Conservation (phyloP, 2,888 invertebrate species). For the Platycnemis pennipes region DNA sequence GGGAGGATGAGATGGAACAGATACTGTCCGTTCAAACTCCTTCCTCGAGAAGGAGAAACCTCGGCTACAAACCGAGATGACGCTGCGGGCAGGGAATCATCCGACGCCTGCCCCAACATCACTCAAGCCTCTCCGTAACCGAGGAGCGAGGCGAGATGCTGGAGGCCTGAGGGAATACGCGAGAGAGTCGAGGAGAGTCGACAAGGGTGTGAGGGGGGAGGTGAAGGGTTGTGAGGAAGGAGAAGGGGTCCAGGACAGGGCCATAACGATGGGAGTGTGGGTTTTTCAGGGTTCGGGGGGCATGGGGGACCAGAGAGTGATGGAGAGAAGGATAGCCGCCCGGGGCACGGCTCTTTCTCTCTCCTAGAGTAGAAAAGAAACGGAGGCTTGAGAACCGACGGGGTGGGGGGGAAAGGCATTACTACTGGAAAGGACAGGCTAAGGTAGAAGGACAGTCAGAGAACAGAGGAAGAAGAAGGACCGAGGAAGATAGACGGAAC, state of each 20-base stretch:
- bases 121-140: not conserved
- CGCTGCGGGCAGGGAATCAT: slow-evolving; percentile 30
- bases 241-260: not conserved
- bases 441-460: not conserved
- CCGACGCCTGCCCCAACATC: not conserved
- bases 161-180: not conserved
- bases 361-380: not conserved
- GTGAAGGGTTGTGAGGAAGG: not conserved
- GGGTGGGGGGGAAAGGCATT: not conserved
- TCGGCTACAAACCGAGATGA: slow-evolving; percentile 9
- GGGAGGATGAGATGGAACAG: not conserved
- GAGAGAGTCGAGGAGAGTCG: not conserved
- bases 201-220: not conserved
- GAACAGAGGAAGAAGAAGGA: not conserved
- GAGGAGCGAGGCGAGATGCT: not conserved
- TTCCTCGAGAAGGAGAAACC: not conserved
- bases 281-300: not conserved
- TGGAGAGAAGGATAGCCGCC: not conserved
- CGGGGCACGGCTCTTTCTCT: not conserved
- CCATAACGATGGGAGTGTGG: not conserved
- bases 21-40: slow-evolving; percentile 16
- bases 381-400: not conserved
- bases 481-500: not conserved
- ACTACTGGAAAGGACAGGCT: not conserved
- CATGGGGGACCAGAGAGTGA: not conserved